phyloP scores from a whole-genome alignment of 1,140 invertebrate genomes.

The Heliconius hermathena region DNA sequence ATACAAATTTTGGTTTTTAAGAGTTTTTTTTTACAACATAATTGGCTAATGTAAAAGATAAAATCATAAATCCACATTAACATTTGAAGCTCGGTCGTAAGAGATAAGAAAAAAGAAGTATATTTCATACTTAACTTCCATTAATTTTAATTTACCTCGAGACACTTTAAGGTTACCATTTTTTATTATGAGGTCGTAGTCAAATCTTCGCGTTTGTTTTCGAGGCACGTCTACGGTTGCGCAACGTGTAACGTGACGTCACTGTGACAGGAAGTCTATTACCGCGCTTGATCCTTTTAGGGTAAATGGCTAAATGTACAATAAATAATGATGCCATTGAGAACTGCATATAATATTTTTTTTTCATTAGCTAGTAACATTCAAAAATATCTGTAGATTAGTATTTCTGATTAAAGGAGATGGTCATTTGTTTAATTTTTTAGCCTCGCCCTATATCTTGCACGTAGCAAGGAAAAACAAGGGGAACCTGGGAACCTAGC shows the following conservation, averaged over 20 bases:
- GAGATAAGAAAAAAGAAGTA: constrained; percentile 4
- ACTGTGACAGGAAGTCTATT: constrained; percentile 58
- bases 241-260: constrained; percentile 45
- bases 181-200: constrained; percentile 34
- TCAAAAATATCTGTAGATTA: too few species aligned
- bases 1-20: not conserved
- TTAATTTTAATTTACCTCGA: constrained; percentile 31
- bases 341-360: not conserved
- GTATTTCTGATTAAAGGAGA: too few species aligned
- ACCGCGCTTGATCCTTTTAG: constrained; percentile 67
- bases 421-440: too few species aligned
- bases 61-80: constrained; percentile 12
- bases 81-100: not conserved
- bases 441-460: too few species aligned
- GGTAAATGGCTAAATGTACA: constrained; percentile 64
- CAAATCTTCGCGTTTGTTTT: constrained; percentile 32
- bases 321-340: constrained; percentile 9
- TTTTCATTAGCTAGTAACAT: not conserved
- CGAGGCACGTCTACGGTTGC: constrained; percentile 31
- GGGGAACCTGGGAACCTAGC: too few species aligned
- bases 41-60: not conserved
- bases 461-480: too few species aligned
- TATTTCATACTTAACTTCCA: constrained; percentile 10
- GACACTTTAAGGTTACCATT: constrained; percentile 31
- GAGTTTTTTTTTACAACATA: not conserved